A percentile compares a stretch with the other conserved stretches of the same genome.
Conservation (phyloP, 2,113 vertebrate genomes). For the Pachypanchax playfairii region DNA sequence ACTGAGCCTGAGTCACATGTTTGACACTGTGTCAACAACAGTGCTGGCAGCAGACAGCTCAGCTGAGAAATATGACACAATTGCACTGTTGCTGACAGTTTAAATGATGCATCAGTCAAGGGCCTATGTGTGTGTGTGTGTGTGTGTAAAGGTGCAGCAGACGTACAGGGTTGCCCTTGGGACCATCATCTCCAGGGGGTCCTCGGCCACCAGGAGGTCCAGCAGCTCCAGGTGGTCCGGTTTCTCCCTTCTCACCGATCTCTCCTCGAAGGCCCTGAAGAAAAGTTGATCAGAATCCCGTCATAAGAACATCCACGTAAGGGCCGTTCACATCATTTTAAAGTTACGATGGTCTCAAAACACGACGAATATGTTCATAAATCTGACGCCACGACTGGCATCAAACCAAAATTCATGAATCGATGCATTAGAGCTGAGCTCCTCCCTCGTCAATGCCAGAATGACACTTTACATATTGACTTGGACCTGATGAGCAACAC, state of each 20-base stretch:
- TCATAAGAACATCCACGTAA: slow-evolving; percentile 10
- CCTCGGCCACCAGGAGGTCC: slow-evolving; percentile 92
- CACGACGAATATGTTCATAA: not conserved
- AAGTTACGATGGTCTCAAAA: slow-evolving; percentile 1
- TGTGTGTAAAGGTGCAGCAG: slow-evolving; percentile 17
- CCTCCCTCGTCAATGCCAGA: slow-evolving; percentile 38
- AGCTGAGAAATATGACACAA: slow-evolving; percentile 30
- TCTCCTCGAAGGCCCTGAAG: slow-evolving; percentile 92
- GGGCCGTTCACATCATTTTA: not conserved
- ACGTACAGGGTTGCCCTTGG: slow-evolving; percentile 97
- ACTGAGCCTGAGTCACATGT: slow-evolving; percentile 32
- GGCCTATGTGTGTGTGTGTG: slow-evolving; percentile 1
- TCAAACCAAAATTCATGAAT: slow-evolving; percentile 47
- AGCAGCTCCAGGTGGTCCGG: slow-evolving; percentile 94
- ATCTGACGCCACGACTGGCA: slow-evolving; percentile 15
- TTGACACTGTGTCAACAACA: slow-evolving; percentile 39
- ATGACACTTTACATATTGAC: slow-evolving; percentile 50
- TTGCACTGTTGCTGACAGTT: slow-evolving; percentile 22
- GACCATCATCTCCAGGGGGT: slow-evolving; percentile 93
- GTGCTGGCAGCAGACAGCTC: slow-evolving; percentile 26
- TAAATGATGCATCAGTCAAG: slow-evolving; percentile 36
- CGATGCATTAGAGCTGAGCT: slow-evolving; percentile 44
- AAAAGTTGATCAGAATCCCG: slow-evolving; percentile 25
- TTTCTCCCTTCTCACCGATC: slow-evolving; percentile 94
- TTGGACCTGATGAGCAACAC: slow-evolving; percentile 25